Evolutionary conservation across 2,888 invertebrate species (phyloP), one percentile per base, ranked within the genome.

Genomic region (Rhabditophanes sp.): DNA sequence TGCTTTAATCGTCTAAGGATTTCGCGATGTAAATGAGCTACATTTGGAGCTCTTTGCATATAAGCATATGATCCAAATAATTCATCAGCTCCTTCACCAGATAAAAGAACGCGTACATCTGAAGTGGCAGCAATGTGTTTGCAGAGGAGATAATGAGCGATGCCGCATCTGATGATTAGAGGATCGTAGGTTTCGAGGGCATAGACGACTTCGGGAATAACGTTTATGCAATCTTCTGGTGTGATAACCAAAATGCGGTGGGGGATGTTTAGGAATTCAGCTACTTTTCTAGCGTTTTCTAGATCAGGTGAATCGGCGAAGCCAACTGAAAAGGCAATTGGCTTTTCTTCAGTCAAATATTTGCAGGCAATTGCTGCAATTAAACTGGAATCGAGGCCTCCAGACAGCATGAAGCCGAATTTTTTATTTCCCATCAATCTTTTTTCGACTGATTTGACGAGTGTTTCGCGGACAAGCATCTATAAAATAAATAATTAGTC

Each of bases 151-250:
- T 51, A 62, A 31, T 62, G 62, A 12, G 59, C 54, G 25, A 62
- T 53, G 25, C 62, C 62, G 36, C 62, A 63, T 18, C 62, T 52
- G 22, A 62, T 50, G 38, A 63, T 48, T 23, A 56, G 41, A 7
- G 62, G 62, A 31, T 62, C 62, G 37, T 57, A 62, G 17, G 59
- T 62, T 34, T 62, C 62, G 35, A 63, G 37, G 18, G 62, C 55
- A 34, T 56, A 55, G 16, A 62, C 45, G 8, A 62, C 62, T 38
- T 62, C 62, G 27, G 59, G 57, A 30, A 62, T 51, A 26, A 53
- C 46, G 27, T 52, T 50, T 27, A 61, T 37, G 36, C 59, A 61
- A 23, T 59, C 43, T 30, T 55, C 45, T 9, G 57, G 53, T 4
- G 58, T 61, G 41, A 61, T 62, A 20, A 58, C 53, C 28, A 62